phyloP scores from a whole-genome alignment of 2,797 vertebrate genomes.

The Furcifer pardalis region DNA sequence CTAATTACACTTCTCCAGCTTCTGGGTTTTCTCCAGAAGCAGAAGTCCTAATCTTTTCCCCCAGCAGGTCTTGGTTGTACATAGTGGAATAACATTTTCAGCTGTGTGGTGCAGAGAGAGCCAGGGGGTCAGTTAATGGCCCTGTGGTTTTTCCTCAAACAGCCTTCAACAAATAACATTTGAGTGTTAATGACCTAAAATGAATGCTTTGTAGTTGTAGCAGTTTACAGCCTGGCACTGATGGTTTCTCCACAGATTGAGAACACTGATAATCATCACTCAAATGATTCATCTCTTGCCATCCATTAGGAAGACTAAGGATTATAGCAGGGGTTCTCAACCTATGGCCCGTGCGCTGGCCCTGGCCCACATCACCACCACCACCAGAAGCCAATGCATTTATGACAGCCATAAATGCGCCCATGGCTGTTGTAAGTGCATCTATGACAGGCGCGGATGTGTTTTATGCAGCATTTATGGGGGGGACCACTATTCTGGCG shows the following conservation, averaged over 20 bases:
- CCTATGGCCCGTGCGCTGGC: no score
- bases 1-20: background rate
- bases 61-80: background rate
- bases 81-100: background rate
- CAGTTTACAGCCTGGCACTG: background rate
- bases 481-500: no score
- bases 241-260: background rate
- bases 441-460: no score
- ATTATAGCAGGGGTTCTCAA: no score
- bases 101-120: no score
- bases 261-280: background rate
- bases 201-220: background rate
- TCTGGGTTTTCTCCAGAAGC: background rate
- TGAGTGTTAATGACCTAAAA: constrained; percentile 12
- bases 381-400: no score
- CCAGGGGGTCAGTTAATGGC: constrained; percentile 21
- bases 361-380: no score
- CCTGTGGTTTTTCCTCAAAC: constrained; percentile 12
- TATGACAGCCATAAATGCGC: no score
- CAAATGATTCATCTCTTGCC: background rate
- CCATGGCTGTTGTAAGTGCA: no score
- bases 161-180: background rate
- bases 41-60: background rate
- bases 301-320: background rate
- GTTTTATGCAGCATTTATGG: no score